Base-by-base conservation (phyloP, 2,888 invertebrate species). In the Stenurella melanura region DNA sequence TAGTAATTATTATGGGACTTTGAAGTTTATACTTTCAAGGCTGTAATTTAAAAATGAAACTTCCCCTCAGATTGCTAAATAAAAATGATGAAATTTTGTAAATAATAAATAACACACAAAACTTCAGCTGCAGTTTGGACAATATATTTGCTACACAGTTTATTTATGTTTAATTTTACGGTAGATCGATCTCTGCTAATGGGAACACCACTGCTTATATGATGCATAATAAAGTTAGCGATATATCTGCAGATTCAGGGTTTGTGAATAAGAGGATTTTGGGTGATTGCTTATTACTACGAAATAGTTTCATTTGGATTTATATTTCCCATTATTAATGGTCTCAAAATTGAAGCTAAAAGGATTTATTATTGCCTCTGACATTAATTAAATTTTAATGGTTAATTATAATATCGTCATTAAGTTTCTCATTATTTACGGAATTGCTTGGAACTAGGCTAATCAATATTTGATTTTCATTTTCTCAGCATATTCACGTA, bases 361-460 rank as follows among this genome's bases (percentile, higher is more conserved):
- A 57, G 74, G 60, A 67, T 73, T 73, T 50, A 58, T 79, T 76
- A 76, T 77, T 78, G 74, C 77, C 74, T 77, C 78, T 78, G 76
- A 80, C 80, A 80, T 77, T 83, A 80, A 82, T 83, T 82, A 84
- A 83, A 83, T 80, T 82, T 81, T 82, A 80, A 83, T 81, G 79
- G 82, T 79, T 81, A 75, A 75, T 75, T 75, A 58, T 69, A 71
- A 81, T 81, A 80, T 78, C 79, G 81, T 79, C 80, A 80, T 84
- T 83, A 84, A 82, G 78, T 80, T 80, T 82, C 80, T 81, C 81
- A 82, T 82, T 81, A 83, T 81, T 80, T 79, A 81, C 76, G 79
- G 75, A 78, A 82, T 81, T 80, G 79, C 78, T 76, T 75, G 73
- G 73, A 81, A 80, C 77, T 80, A 78, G 81, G 82, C 76, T 82